Percentiles rank a stretch among this genome's conserved stretches.
These are phyloP conservation scores for Channallabes apus DNA, from an alignment of 2,797 vertebrate species.

Conservation along the genomic window DNA sequence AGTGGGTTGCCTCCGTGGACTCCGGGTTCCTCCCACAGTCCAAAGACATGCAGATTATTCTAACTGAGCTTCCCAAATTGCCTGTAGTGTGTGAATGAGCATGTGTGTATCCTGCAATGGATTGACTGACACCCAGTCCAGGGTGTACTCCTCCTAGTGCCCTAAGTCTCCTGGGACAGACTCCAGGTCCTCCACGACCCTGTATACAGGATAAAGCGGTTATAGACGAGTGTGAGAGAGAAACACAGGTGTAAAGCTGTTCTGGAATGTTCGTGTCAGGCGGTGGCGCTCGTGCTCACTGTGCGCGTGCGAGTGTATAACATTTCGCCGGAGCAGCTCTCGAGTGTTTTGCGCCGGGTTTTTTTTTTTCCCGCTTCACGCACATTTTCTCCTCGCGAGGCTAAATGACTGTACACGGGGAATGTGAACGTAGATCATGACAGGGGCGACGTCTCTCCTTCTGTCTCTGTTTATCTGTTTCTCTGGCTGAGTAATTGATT, in stretches of 20 bases:
- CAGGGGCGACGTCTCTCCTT: constrained; percentile 7
- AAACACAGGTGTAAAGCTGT: background rate
- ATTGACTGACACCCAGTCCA: no score
- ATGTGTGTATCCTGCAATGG: background rate
- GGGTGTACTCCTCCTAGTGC: no score
- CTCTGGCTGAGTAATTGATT: background rate
- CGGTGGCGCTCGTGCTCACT: constrained; percentile 17
- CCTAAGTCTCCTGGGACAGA: no score
- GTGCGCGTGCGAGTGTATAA: background rate
- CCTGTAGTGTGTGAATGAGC: background rate
- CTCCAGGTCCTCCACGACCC: no score
- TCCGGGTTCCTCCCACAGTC: no score
- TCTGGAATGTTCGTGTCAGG: constrained; percentile 4
- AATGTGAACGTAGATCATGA: constrained; percentile 8
- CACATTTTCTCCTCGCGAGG: background rate
- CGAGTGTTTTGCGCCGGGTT: constrained; percentile 5
- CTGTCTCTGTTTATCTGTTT: background rate
- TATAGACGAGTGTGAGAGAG: background rate
- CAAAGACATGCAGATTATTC: no score
- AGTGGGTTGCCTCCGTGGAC: no score
- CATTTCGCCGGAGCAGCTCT: constrained; percentile 2
- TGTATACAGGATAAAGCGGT: background rate
- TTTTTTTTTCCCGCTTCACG: background rate
- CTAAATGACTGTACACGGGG: constrained; percentile 26
- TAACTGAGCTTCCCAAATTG: no score